Evolutionary conservation across 2,113 vertebrate species (phyloP), one percentile per base, ranked within the genome.

Genomic region (Tichodroma muraria): DNA sequence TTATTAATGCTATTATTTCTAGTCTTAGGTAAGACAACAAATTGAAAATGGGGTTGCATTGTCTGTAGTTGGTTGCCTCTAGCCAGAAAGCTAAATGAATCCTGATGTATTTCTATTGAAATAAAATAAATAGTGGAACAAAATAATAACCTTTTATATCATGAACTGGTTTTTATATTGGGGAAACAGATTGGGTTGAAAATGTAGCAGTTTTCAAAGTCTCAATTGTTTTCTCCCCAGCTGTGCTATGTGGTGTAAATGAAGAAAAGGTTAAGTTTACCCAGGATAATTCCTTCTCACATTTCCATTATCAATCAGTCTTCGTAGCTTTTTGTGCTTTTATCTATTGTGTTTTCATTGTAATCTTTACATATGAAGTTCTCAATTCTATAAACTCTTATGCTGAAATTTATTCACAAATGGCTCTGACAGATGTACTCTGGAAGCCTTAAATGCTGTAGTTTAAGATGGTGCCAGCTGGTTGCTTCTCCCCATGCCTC

Each of bases 261-360:
- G 82, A 93, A 89, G 91, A 83, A 91, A 97, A 95, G 94, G 94
- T 95, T 95, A 95, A 88, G 44, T 95, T 93, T 91, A 80, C 93
- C 82, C 95, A 20, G 95, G 94, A 42, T 91, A 90, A 94, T 96
- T 95, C 64, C 9, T 14, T 77, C 37, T 95, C 82, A 91, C 79
- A 75, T 95, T 95, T 95, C 78, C 60, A 50, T 92, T 93, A 86
- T 94, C 94, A 96, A 70, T 93, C 95, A 94, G 77, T 53, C 77
- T 86, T 86, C 95, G 94, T 94, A 71, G 64, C 33, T 91, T 94
- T 91, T 92, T 92, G 27, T 88, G 53, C 60, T 95, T 95, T 94
- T 93, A 71, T 92, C 88, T 90, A 40, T 94, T 94, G 56, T 93
- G 76, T 94, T 96, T 90, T 81, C 69, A 79, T 86, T 92, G 92